phyloP scores from a whole-genome alignment of 1,140 invertebrate genomes.

The Panulirus ornatus region DNA sequence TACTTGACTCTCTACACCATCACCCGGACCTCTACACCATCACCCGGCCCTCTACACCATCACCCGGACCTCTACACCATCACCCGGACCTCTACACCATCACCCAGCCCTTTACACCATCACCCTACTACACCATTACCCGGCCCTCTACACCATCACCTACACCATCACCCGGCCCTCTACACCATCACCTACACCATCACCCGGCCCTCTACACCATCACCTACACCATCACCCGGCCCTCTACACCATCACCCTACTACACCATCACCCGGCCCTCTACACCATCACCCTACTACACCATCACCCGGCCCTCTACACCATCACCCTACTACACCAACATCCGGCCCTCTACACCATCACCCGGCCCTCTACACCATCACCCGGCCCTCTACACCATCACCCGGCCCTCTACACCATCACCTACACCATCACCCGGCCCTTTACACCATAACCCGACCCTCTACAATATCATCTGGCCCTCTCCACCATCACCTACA shows the following conservation, averaged over 20 bases:
- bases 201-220: too few relatives aligned
- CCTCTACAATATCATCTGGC: conserved; percentile 6
- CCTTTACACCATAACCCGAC: conserved; percentile 23
- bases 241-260: too few relatives aligned
- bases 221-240: too few relatives aligned
- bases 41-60: background rate
- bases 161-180: background rate
- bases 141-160: background rate
- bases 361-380: background rate
- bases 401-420: conserved; percentile 14
- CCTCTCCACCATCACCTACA: conserved; percentile 15
- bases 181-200: too few relatives aligned
- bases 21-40: background rate
- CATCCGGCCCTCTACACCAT: too few relatives aligned
- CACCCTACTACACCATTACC: background rate
- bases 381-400: conserved; percentile 1
- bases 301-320: too few relatives aligned
- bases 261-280: too few relatives aligned
- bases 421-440: conserved; percentile 1
- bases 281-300: too few relatives aligned
- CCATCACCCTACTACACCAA: too few relatives aligned
- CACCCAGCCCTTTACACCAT: too few relatives aligned
- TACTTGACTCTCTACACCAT: background rate
- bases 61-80: too few relatives aligned
- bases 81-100: too few relatives aligned